These are phyloP conservation scores for Heliconius aoede DNA, from an alignment of 2,888 invertebrate species.

Conservation along the genomic window DNA sequence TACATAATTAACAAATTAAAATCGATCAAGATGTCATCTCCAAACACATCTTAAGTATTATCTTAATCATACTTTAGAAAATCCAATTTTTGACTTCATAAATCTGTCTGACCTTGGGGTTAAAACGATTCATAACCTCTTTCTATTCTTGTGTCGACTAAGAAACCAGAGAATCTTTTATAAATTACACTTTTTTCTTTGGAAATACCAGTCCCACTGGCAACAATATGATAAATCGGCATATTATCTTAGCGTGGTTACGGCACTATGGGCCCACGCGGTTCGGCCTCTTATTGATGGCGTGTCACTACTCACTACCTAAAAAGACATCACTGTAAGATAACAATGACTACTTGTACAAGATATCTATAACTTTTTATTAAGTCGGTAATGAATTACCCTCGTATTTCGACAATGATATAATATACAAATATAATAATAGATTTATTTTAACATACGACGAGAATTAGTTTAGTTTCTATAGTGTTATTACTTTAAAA, in stretches of 20 bases:
- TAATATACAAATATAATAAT: not conserved
- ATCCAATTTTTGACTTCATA: slow-evolving; percentile 53
- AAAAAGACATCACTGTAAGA: slow-evolving; percentile 38
- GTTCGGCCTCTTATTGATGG: slow-evolving; percentile 36
- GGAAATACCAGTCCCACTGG: slow-evolving; percentile 35
- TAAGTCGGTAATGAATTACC: slow-evolving; percentile 25
- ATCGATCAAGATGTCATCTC: slow-evolving; percentile 30
- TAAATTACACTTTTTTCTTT: slow-evolving; percentile 43
- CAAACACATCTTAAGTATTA: slow-evolving; percentile 34
- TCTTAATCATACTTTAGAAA: slow-evolving; percentile 34
- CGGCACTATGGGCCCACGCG: slow-evolving; percentile 37
- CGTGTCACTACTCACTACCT: slow-evolving; percentile 31
- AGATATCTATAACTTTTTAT: slow-evolving; percentile 36
- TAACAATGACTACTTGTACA: slow-evolving; percentile 38
- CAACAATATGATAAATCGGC: slow-evolving; percentile 48
- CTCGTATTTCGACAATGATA: not conserved
- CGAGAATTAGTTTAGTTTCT: not conserved
- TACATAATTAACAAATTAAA: slow-evolving; percentile 11
- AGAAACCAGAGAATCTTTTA: slow-evolving; percentile 47
- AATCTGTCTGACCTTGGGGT: slow-evolving; percentile 63
- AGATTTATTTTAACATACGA: not conserved
- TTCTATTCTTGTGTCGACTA: slow-evolving; percentile 55
- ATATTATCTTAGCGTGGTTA: slow-evolving; percentile 44
- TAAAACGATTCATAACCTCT: slow-evolving; percentile 59
- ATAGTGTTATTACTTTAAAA: not conserved